A percentile compares a stretch with the other conserved stretches of the same genome.
These are phyloP conservation scores for Papilio dardanus DNA, from an alignment of 1,140 invertebrate genomes.

Conservation along the genomic window DNA sequence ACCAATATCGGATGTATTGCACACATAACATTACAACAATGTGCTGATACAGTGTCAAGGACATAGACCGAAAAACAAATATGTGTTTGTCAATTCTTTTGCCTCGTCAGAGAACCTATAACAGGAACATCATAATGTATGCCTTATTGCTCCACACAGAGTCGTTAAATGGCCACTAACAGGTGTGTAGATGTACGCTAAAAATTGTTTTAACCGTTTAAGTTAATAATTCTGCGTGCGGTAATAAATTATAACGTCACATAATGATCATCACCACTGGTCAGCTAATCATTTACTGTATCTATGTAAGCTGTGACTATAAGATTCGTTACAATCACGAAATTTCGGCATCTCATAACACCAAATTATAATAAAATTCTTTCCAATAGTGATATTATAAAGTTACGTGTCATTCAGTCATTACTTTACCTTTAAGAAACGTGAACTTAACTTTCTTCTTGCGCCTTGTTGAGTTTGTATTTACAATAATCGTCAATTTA, in stretches of 20 bases:
- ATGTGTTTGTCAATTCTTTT: neutral
- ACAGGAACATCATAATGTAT: no score
- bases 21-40: neutral
- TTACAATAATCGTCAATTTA: slow-evolving; percentile 11
- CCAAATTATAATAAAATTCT: neutral
- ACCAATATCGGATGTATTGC: neutral
- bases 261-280: no score
- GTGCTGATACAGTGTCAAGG: slow-evolving; percentile 15
- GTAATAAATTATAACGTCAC: no score
- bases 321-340: neutral
- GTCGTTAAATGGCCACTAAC: no score
- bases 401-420: neutral
- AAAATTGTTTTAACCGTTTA: no score
- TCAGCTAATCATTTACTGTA: no score
- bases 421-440: slow-evolving; percentile 25
- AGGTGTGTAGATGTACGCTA: no score
- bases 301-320: no score
- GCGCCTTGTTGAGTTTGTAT: neutral
- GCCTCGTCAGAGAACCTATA: neutral
- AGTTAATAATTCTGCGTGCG: no score
- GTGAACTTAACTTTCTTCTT: neutral
- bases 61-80: neutral
- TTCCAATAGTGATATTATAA: neutral
- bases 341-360: neutral
- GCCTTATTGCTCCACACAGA: no score